These are phyloP conservation scores for Xiphorhynchus elegans DNA, from an alignment of 2,113 vertebrate genomes.

Conservation along the genomic window DNA sequence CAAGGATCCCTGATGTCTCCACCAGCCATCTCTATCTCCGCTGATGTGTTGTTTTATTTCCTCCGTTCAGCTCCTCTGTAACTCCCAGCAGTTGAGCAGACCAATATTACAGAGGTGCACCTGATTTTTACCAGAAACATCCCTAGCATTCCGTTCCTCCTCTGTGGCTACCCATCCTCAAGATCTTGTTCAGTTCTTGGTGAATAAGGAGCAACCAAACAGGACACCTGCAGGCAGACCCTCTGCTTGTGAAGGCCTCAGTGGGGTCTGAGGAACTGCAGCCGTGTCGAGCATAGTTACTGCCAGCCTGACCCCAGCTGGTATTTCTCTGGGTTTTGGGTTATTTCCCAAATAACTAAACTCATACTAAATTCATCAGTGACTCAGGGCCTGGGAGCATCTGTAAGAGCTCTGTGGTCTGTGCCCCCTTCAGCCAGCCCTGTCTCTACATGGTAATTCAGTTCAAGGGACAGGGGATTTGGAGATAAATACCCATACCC, in stretches of 20 bases:
- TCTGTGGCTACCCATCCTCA: background rate
- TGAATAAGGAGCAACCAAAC: background rate
- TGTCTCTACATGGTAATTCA: background rate
- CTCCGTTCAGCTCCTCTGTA: background rate
- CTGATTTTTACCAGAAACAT: background rate
- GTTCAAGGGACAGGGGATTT: background rate
- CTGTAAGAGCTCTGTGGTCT: background rate
- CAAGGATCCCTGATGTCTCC: background rate
- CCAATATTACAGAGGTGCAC: accelerated
- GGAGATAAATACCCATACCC: background rate
- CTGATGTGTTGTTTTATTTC: background rate
- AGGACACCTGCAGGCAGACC: accelerated
- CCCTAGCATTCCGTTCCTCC: background rate
- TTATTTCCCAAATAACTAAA: background rate
- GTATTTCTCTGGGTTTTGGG: background rate
- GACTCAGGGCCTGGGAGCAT: background rate
- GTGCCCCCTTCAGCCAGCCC: background rate
- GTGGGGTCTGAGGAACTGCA: background rate
- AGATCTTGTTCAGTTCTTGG: background rate
- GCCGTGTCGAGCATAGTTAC: accelerated
- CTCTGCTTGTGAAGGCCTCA: background rate
- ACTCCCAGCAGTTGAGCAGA: background rate
- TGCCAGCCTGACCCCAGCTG: background rate
- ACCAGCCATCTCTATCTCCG: background rate
- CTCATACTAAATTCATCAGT: background rate